phyloP scores from a whole-genome alignment of 1,140 invertebrate genomes.

The Asbolus verrucosus region DNA sequence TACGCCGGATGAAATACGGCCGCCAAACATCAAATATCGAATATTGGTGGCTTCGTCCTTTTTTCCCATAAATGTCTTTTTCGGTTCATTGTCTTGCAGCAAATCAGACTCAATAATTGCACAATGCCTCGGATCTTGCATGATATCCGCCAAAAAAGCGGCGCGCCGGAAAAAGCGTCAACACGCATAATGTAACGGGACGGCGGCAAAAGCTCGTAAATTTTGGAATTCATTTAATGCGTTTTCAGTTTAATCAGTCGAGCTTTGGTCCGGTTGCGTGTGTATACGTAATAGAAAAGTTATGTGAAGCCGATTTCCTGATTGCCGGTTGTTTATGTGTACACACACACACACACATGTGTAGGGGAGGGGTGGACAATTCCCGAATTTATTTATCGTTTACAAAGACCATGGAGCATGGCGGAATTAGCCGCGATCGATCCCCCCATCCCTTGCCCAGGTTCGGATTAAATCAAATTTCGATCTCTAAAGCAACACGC shows the following conservation, averaged over 20 bases:
- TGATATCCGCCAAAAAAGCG: not conserved
- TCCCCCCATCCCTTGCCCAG: not conserved
- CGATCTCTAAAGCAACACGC: constrained; percentile 34
- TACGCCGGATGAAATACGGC: no score
- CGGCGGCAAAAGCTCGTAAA: constrained; percentile 18
- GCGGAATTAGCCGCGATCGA: constrained; percentile 3
- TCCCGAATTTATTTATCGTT: constrained; percentile 24
- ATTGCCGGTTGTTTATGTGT: constrained; percentile 36
- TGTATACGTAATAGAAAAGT: constrained; percentile 44
- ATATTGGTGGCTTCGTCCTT: no score
- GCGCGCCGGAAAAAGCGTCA: not conserved
- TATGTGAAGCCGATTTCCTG: constrained; percentile 48
- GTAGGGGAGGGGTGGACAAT: constrained; percentile 16
- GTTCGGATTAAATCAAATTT: constrained; percentile 38
- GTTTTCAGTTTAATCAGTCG: constrained; percentile 46
- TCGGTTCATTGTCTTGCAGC: no score
- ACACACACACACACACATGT: no score
- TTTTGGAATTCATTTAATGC: constrained; percentile 46
- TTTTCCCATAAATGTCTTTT: no score
- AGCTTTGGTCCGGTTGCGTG: constrained; percentile 38
- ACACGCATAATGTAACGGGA: constrained; percentile 10
- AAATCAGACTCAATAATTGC: no score
- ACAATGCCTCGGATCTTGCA: constrained; percentile 1
- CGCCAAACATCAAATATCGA: no score
- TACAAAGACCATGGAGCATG: not conserved